Base-by-base conservation (phyloP, 2,797 vertebrate genomes). In the Phalanger gymnotis region DNA sequence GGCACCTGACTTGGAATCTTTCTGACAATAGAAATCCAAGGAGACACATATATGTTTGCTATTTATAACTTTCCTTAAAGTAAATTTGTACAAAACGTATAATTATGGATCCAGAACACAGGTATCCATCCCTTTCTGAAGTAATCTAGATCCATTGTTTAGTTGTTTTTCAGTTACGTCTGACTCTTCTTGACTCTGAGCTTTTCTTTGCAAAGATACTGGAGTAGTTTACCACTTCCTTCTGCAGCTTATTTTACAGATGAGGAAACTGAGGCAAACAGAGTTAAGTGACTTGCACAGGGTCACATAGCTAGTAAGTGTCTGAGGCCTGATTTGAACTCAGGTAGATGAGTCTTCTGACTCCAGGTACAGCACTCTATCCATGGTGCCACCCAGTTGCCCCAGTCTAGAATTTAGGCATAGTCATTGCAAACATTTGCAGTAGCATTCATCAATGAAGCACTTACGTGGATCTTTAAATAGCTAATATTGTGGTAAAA, bases 41-140 rank as follows among this genome's bases (percentile, higher is more conserved):
- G 55, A 40, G 87, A 93, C 5, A 34, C 40, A 30, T 53, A 34
- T 31, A 56, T 90, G 2, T 93, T 93, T 93, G 5, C 90, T 87
- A n/a, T 58, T 14, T 94, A 56, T 90, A 81, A 53, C 19, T 55
- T 90, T 30, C 89, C 54, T 96, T 95, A 96, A 96, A 95, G 56
- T 25, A 92, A 90, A 95, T 95, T 27, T 94, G 10, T 56, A 94
- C n/a, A 95, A 28, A 95, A n/a, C 52, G 87, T 95, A 5, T 91
- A 94, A 94, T 90, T 94, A 58, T 53, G 93, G 73, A 90, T 51
- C 61, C 22, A 90, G 13, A 94, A 93, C 22, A 66, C 81, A 93
- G 53, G 54, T 52, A 94, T 95, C n/a, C 30, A 31, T 90, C 13
- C 14, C 7, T 53, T 28, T 94, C 3, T 14, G 28, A 94, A 96